Base-by-base conservation (phyloP, 35 echinoderm and acorn worm species). In the Holothuria glaberrima region DNA sequence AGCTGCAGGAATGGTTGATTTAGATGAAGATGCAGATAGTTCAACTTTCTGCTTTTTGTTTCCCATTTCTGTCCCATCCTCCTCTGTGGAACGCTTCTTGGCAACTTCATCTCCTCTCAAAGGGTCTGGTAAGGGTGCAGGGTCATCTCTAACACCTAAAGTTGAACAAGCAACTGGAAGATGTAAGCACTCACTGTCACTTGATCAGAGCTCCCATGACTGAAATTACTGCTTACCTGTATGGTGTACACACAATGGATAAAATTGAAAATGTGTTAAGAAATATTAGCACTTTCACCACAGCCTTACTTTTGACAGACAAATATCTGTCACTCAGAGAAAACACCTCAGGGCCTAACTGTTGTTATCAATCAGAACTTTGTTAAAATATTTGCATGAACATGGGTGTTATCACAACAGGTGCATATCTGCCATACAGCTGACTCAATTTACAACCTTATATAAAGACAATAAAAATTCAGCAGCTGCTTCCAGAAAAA, bases 131-230 rank as follows among this genome's bases (percentile, higher is more conserved):
- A 30, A 54, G 21, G 80, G 80, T 6, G 25, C 29, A 84, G 46
- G 48, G 58, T 84, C 80, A 48, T 84, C 80, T 61, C 33, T 61
- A 31, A 36, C 57, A 84, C 80, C 80, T 84, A 84, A 56, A 64
- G 80, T 84, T 84, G 80, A 84, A 84, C 52, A 59, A 84, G 80
- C 59, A 84, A 84, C 80, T 84, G 80, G 80, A 84, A 84, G 80
- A 84, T 64, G 59, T 84, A 84, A 84, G 59, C 59, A 59, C 59
- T 84, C 80, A 84, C 54, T 84, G 52, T 84, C 54, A 59, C 80
- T 84, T 84, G 36, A 78, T 78, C 74, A 78, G 38, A 78, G 74
- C 44, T 48, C 74, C 74, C 74, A 78, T 78, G 74, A 78, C 50
- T 41, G 50, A 78, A 78, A 48, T 48, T 48, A 41, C 44, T 78